Conservation (phyloP, 2,888 invertebrate species). For the Periphyllus acericola region DNA sequence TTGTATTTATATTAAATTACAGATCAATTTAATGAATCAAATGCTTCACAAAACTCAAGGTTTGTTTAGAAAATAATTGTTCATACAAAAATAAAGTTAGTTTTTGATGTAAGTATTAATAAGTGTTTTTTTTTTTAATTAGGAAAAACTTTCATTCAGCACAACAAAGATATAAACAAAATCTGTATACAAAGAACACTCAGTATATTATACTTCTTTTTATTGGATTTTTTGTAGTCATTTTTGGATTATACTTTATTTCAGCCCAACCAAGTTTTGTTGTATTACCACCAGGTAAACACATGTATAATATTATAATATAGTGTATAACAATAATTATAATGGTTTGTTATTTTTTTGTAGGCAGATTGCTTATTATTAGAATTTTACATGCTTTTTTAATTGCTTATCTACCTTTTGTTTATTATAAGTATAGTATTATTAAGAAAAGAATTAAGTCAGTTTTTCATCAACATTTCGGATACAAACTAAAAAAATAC, state of each 20-base stretch:
- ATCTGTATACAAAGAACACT: constrained; percentile 2
- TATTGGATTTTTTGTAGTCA: constrained; percentile 23
- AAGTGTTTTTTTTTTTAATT: not conserved
- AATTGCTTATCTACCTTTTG: no score
- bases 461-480: no score
- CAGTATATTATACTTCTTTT: constrained; percentile 18
- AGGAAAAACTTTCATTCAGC: constrained; percentile 16
- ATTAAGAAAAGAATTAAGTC: no score
- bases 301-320: not conserved
- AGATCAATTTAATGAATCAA: constrained; percentile 18
- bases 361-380: not conserved
- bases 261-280: constrained; percentile 38
- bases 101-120: not conserved
- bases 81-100: not conserved
- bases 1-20: not conserved
- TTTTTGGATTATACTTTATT: constrained; percentile 53
- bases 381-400: not conserved
- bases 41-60: constrained; percentile 19
- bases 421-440: no score
- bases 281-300: constrained; percentile 42
- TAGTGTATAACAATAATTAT: no score
- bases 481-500: no score
- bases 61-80: not conserved
- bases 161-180: not conserved
- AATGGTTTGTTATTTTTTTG: not conserved